Evolutionary conservation across 2,113 vertebrate genomes (phyloP).

Genomic region (Leptobrachium ailaonicum): DNA sequence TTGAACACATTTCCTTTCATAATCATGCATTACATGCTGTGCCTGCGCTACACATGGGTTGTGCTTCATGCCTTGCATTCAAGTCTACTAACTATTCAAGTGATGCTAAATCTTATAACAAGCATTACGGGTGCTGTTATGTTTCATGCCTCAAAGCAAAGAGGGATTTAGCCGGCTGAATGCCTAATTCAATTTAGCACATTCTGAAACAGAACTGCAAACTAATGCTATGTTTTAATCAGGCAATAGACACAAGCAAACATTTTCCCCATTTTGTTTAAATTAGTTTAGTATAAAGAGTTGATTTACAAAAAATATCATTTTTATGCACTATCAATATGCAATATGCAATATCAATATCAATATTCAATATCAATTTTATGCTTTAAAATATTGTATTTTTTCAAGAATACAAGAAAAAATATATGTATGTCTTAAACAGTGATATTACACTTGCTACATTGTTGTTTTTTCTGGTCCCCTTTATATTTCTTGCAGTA

Average conservation of each 20-base stretch:
- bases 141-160: constrained; percentile 30
- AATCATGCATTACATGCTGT: too few relatives aligned
- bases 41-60: too few relatives aligned
- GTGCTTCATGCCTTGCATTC: not conserved
- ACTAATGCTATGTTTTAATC: constrained; percentile 16
- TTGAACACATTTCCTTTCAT: too few relatives aligned
- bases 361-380: too few relatives aligned
- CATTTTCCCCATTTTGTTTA: constrained; percentile 15
- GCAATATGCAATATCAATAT: not conserved
- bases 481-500: too few relatives aligned
- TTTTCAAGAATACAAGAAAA: too few relatives aligned
- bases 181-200: constrained; percentile 36
- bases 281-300: not conserved
- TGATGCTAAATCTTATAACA: constrained; percentile 24
- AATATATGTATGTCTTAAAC: too few relatives aligned
- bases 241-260: not conserved
- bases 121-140: constrained; percentile 6
- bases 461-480: too few relatives aligned
- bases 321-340: constrained; percentile 10
- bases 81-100: constrained; percentile 18
- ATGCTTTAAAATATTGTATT: too few relatives aligned
- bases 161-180: constrained; percentile 25
- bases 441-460: too few relatives aligned
- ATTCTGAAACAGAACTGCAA: constrained; percentile 18
- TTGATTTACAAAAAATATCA: not conserved